Evolutionary conservation across 2,113 vertebrate species (phyloP).

Genomic region (Bothrops jararaca): DNA sequence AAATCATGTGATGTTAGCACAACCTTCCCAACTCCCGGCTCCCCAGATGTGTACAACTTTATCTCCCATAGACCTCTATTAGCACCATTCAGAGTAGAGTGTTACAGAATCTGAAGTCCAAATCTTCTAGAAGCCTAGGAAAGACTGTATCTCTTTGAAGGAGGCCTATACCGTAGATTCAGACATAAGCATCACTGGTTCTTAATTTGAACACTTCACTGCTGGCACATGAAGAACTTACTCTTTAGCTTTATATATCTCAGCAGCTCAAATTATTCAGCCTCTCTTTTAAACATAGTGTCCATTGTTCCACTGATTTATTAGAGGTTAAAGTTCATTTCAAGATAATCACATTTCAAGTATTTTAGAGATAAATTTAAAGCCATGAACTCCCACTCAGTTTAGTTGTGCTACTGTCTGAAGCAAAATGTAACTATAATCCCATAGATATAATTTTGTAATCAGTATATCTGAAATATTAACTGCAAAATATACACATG

Average conservation of each 20-base stretch:
- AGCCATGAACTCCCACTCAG: background rate
- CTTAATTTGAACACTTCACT: background rate
- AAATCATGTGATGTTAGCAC: background rate
- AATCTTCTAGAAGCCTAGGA: background rate
- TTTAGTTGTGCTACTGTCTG: background rate
- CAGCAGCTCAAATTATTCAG: background rate
- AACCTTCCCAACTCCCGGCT: background rate
- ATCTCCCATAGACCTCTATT: background rate
- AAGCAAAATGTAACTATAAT: background rate
- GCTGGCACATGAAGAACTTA: background rate
- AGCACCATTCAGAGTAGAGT: background rate
- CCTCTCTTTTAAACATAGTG: background rate
- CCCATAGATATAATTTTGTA: background rate
- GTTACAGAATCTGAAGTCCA: background rate
- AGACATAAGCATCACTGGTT: background rate
- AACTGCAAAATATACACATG: background rate
- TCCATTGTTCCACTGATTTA: background rate
- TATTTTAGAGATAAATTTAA: background rate
- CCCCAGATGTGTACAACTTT: background rate
- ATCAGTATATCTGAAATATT: background rate
- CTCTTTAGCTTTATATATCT: background rate
- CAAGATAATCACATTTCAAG: background rate
- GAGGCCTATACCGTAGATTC: background rate
- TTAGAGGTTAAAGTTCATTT: background rate
- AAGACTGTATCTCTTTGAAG: background rate